These are phyloP conservation scores for Vombatus ursinus DNA, from an alignment of 2,113 vertebrate species.

Conservation along the genomic window DNA sequence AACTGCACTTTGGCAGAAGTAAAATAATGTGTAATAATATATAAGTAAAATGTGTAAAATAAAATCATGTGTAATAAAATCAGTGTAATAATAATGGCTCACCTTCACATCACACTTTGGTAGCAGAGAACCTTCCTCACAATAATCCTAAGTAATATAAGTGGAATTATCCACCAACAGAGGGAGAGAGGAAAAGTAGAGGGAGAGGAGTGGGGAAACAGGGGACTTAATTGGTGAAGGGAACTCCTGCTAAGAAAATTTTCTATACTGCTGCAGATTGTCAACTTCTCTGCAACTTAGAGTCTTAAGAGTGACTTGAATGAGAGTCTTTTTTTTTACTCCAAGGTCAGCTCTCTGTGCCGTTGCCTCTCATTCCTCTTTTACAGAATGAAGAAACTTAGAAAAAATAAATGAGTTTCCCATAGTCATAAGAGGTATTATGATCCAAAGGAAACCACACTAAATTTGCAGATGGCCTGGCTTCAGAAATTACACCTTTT, in stretches of 20 bases:
- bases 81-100: not conserved
- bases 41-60: too few species aligned
- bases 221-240: not conserved
- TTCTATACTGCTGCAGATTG: not conserved
- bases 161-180: not conserved
- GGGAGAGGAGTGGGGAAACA: not conserved
- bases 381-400: not conserved
- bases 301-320: not conserved
- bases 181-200: not conserved
- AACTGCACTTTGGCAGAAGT: not conserved
- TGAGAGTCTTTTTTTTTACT: not conserved
- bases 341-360: not conserved
- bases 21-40: not conserved
- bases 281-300: not conserved
- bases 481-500: not conserved
- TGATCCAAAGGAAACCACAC: not conserved
- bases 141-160: not conserved
- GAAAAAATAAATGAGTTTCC: not conserved
- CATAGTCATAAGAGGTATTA: not conserved
- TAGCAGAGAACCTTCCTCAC: not conserved
- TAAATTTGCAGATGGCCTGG: not conserved
- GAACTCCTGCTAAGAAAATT: not conserved
- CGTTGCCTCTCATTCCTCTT: not conserved
- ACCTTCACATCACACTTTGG: not conserved
- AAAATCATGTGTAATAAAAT: too few species aligned